phyloP scores from a whole-genome alignment of 2,113 vertebrate genomes.

The Psephotus haematonotus region DNA sequence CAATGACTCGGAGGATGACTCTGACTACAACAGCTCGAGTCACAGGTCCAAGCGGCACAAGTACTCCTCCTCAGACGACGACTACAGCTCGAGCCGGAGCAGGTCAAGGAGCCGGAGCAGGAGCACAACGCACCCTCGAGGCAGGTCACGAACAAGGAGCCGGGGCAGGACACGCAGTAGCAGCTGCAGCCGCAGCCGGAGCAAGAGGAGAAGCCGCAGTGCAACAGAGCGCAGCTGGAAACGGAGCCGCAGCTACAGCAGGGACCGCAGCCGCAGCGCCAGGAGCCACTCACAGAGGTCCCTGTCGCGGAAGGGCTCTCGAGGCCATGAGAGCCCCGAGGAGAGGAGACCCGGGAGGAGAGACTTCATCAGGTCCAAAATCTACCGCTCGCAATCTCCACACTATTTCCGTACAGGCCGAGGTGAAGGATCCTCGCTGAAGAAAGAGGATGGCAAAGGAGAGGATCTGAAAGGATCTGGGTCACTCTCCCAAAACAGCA shows the following conservation, averaged over 20 bases:
- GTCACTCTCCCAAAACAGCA: constrained; percentile 69
- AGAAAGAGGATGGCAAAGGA: constrained; percentile 75
- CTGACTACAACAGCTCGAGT: constrained; percentile 88
- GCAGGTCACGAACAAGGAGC: constrained; percentile 75
- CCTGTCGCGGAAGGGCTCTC: constrained; percentile 75
- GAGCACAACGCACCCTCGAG: constrained; percentile 76
- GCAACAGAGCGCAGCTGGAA: constrained; percentile 79
- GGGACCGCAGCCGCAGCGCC: constrained; percentile 82
- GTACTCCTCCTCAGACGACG: constrained; percentile 83
- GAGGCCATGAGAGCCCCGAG: constrained; percentile 82
- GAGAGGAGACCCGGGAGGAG: constrained; percentile 77
- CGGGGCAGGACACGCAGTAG: constrained; percentile 88
- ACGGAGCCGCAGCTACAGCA: constrained; percentile 87
- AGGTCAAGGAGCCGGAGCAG: constrained; percentile 85
- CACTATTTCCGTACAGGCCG: constrained; percentile 77
- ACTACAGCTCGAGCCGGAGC: constrained; percentile 83
- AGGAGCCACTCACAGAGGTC: constrained; percentile 90
- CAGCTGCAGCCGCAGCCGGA: constrained; percentile 87
- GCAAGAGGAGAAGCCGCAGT: constrained; percentile 84
- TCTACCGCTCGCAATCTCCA: constrained; percentile 95
- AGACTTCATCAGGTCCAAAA: constrained; percentile 92
- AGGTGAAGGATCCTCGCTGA: constrained; percentile 53
- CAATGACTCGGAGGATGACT: constrained; percentile 84
- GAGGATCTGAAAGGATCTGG: constrained; percentile 70
- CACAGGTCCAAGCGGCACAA: constrained; percentile 84